Conservation (phyloP, 2,113 vertebrate genomes). For the Candoia aspera region DNA sequence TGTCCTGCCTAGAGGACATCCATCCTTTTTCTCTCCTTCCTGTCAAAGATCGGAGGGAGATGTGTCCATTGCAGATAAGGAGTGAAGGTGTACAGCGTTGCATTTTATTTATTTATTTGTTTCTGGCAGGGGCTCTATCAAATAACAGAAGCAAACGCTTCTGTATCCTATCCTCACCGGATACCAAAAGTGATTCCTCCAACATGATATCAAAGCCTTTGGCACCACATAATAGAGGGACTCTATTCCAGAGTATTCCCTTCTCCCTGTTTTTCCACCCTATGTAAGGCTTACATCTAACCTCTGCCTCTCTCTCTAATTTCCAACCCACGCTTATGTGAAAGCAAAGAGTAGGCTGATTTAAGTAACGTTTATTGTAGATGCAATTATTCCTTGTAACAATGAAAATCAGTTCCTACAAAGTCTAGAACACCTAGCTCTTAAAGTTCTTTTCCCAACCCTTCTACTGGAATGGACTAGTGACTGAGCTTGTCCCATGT, state of each 20-base stretch:
- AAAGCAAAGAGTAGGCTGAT: background rate
- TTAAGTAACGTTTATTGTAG: background rate
- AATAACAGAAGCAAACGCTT: background rate
- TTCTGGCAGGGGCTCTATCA: background rate
- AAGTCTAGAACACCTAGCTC: background rate
- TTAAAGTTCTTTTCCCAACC: background rate
- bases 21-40: background rate
- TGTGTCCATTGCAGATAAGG: background rate
- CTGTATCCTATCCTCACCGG: background rate
- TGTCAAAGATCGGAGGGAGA: background rate
- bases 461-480: background rate
- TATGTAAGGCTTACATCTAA: background rate
- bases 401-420: background rate
- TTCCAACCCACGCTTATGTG: background rate
- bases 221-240: background rate
- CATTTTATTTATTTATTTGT: no score
- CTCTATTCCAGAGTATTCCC: no score
- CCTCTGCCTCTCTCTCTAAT: background rate
- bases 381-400: background rate
- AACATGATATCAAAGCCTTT: background rate
- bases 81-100: background rate
- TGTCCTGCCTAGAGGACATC: conserved; percentile 21
- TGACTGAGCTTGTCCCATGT: background rate
- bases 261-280: background rate
- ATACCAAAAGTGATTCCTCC: background rate